These are phyloP conservation scores for Pempheris klunzingeri DNA, from an alignment of 2,797 vertebrate genomes.

Conservation along the genomic window DNA sequence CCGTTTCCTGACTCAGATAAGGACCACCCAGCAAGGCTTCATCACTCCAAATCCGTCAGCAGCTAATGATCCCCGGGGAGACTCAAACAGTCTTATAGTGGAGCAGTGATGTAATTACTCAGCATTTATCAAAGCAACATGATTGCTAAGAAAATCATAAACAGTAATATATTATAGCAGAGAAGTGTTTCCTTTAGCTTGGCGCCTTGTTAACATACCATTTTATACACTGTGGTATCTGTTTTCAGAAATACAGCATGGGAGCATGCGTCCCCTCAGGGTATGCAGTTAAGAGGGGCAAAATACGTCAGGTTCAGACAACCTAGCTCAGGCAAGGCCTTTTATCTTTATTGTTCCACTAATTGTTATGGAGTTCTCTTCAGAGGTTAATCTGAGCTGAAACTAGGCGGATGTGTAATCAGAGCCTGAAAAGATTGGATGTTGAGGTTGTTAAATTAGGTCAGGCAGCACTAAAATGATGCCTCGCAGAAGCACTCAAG, in stretches of 20 bases:
- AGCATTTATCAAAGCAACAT: conserved; percentile 76
- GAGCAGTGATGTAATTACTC: conserved; percentile 76
- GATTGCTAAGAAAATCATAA: conserved; percentile 60
- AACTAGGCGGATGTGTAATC: conserved; percentile 69
- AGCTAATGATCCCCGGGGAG: conserved; percentile 71
- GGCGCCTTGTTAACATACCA: conserved; percentile 63
- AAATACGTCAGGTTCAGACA: conserved; percentile 67
- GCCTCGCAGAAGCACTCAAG: conserved; percentile 62
- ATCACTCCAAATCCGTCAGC: conserved; percentile 77
- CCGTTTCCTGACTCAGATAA: conserved; percentile 82
- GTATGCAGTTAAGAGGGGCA: conserved; percentile 39
- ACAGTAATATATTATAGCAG: conserved; percentile 47
- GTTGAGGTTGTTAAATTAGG: conserved; percentile 74
- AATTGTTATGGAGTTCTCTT: conserved; percentile 74
- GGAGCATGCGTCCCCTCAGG: conserved; percentile 48
- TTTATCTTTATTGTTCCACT: conserved; percentile 72
- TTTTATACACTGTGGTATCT: conserved; percentile 50
- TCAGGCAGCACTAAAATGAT: conserved; percentile 73
- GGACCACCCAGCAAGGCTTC: conserved; percentile 81
- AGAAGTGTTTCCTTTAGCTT: conserved; percentile 50
- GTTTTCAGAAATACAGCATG: conserved; percentile 53
- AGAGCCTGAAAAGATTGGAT: conserved; percentile 73
- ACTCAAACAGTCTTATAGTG: conserved; percentile 59
- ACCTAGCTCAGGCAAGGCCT: conserved; percentile 50
- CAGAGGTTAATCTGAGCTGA: conserved; percentile 75